These are phyloP conservation scores for Drosophila sp. DNA, from an alignment of 1,140 invertebrate genomes.

Conservation along the genomic window DNA sequence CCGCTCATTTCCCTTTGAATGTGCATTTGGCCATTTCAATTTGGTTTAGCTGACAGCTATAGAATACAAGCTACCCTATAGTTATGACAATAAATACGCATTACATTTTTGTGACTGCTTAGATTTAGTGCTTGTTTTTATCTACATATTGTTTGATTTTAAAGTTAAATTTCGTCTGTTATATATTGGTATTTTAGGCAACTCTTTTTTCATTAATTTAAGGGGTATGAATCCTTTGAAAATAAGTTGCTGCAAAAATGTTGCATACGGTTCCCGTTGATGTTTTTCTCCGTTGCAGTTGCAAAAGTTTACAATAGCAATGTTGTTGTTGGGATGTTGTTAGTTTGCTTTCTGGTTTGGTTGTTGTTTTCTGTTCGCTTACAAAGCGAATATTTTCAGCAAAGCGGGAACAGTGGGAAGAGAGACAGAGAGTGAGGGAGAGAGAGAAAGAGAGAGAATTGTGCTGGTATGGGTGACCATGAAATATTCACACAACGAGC, in stretches of 20 bases:
- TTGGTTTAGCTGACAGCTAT: not conserved
- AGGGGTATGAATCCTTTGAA: slow-evolving; percentile 9
- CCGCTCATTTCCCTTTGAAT: slow-evolving; percentile 22
- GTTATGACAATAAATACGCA: too few relatives aligned
- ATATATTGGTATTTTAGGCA: not conserved
- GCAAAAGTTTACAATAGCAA: slow-evolving; percentile 17
- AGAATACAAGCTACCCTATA: not conserved
- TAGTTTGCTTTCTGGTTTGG: slow-evolving; percentile 43
- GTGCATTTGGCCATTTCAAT: slow-evolving; percentile 35
- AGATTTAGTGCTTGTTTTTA: not conserved
- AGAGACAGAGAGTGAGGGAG: slow-evolving; percentile 4
- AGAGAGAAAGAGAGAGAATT: slow-evolving; percentile 3
- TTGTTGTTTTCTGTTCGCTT: slow-evolving; percentile 53
- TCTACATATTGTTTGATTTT: not conserved
- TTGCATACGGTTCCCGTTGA: slow-evolving; percentile 22
- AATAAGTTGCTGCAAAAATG: slow-evolving; percentile 32
- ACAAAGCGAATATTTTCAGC: slow-evolving; percentile 67
- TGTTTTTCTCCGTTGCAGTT: slow-evolving; percentile 18
- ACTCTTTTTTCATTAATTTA: not conserved
- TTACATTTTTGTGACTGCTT: not conserved
- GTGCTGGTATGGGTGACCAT: slow-evolving; percentile 70
- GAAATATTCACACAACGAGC: slow-evolving; percentile 74
- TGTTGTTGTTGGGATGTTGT: slow-evolving; percentile 29
- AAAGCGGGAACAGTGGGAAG: slow-evolving; percentile 8
- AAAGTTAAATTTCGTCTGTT: not conserved